phyloP scores from a whole-genome alignment of 2,888 invertebrate genomes.

The Pollenia labialis region DNA sequence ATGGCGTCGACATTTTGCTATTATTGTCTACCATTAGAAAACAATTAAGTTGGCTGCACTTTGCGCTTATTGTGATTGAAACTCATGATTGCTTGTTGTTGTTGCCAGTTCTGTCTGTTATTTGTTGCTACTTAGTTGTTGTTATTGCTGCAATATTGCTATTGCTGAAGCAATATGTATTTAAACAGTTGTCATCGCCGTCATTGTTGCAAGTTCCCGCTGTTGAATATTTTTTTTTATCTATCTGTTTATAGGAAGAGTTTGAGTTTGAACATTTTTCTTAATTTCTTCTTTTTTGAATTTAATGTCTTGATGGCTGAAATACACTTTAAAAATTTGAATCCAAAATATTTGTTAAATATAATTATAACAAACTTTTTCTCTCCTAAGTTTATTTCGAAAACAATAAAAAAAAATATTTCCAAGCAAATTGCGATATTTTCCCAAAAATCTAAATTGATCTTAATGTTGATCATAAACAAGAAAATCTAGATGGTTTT shows the following conservation, averaged over 20 bases:
- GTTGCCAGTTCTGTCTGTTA: slow-evolving; percentile 31
- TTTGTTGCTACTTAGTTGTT: slow-evolving; percentile 15
- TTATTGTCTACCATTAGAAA: slow-evolving; percentile 74
- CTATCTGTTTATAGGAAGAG: slow-evolving; percentile 43
- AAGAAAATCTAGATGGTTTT: too few species aligned
- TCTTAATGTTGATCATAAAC: too few species aligned
- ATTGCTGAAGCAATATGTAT: slow-evolving; percentile 26
- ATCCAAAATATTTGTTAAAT: neutral
- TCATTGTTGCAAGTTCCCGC: slow-evolving; percentile 20
- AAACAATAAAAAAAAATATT: too few species aligned
- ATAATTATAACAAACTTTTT: too few species aligned
- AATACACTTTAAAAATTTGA: neutral
- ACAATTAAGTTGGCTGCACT: slow-evolving; percentile 74
- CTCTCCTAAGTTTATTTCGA: too few species aligned
- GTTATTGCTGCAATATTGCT: slow-evolving; percentile 1
- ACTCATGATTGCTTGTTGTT: slow-evolving; percentile 66
- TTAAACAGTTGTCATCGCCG: slow-evolving; percentile 39
- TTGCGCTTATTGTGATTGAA: slow-evolving; percentile 73
- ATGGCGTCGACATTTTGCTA: slow-evolving; percentile 71
- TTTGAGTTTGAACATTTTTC: slow-evolving; percentile 1
- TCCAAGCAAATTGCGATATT: too few species aligned
- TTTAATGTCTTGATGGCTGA: neutral
- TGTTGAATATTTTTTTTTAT: slow-evolving; percentile 47
- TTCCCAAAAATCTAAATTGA: too few species aligned
- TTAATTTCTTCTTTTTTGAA: too few species aligned